phyloP scores from a whole-genome alignment of 2,113 vertebrate genomes.

The Phalacrocorax aristotelis region DNA sequence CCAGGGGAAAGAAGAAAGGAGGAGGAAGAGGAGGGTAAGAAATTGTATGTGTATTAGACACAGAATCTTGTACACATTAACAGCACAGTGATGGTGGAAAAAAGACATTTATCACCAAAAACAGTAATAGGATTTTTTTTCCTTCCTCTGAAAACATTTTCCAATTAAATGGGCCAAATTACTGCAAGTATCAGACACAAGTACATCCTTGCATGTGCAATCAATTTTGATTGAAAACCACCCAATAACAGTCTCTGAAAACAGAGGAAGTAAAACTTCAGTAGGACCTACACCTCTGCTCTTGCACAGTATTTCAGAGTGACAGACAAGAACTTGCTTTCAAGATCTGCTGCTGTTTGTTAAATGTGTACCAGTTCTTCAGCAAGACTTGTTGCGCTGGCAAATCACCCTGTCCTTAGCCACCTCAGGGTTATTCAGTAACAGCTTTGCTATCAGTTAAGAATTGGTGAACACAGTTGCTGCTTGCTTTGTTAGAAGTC shows the following conservation, averaged over 20 bases:
- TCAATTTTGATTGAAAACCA: neutral
- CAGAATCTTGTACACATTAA: neutral
- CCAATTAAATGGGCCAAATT: neutral
- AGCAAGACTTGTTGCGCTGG: fast-evolving
- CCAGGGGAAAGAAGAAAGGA: neutral
- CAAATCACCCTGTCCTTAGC: neutral
- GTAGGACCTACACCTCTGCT: neutral
- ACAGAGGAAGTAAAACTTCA: neutral
- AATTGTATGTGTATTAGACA: neutral
- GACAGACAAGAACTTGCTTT: neutral
- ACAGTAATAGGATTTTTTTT: neutral
- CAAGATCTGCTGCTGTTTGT: neutral
- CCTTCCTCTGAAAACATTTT: neutral
- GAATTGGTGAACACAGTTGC: neutral
- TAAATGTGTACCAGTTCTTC: neutral
- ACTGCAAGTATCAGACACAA: neutral
- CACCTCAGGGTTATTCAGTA: neutral
- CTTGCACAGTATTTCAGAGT: neutral
- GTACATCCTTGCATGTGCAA: neutral
- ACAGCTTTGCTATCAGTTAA: neutral
- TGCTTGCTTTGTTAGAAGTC: neutral
- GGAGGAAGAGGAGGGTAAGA: neutral
- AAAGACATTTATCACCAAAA: neutral
- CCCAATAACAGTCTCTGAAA: neutral
- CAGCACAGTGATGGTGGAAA: neutral